These are phyloP conservation scores for Andrena chrysosceles DNA, from an alignment of 2,888 invertebrate species.

Conservation along the genomic window DNA sequence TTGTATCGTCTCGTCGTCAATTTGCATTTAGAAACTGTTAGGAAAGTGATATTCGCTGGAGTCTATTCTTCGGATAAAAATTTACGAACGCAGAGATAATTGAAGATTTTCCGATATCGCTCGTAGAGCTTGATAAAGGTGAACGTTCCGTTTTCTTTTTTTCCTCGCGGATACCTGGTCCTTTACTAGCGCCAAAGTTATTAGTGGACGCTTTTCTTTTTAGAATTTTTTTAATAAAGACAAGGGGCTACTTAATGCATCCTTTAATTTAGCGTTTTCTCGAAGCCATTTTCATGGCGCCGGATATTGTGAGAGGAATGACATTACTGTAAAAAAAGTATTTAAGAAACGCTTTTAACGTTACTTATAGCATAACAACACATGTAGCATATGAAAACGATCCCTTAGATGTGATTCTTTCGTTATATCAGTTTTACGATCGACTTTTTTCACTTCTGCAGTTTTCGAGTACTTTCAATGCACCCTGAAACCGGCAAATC, in stretches of 20 bases:
- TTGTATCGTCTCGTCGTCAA: not conserved
- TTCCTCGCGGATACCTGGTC: not conserved
- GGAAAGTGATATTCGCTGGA: conserved; percentile 8
- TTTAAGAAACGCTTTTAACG: conserved; percentile 25
- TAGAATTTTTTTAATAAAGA: conserved; percentile 19
- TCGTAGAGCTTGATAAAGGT: conserved; percentile 15
- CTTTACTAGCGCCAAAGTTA: conserved; percentile 1
- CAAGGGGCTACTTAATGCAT: not conserved
- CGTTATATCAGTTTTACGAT: conserved; percentile 1
- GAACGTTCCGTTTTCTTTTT: not conserved
- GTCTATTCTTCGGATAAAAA: not conserved
- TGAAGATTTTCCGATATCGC: conserved; percentile 22
- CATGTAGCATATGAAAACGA: not conserved
- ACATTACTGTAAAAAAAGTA: not conserved
- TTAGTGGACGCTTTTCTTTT: conserved; percentile 12
- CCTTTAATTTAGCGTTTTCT: not conserved
- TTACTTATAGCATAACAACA: conserved; percentile 30
- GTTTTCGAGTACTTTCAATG: not conserved
- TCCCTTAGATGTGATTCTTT: not conserved
- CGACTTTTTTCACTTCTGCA: conserved; percentile 18
- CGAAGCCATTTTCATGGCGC: not conserved
- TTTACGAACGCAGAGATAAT: conserved; percentile 5
- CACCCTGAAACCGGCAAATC: not conserved
- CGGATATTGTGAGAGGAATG: not conserved
- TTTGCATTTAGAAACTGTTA: not conserved